These are phyloP conservation scores for Periplaneta americana DNA, from an alignment of 1,140 invertebrate species.

Conservation along the genomic window DNA sequence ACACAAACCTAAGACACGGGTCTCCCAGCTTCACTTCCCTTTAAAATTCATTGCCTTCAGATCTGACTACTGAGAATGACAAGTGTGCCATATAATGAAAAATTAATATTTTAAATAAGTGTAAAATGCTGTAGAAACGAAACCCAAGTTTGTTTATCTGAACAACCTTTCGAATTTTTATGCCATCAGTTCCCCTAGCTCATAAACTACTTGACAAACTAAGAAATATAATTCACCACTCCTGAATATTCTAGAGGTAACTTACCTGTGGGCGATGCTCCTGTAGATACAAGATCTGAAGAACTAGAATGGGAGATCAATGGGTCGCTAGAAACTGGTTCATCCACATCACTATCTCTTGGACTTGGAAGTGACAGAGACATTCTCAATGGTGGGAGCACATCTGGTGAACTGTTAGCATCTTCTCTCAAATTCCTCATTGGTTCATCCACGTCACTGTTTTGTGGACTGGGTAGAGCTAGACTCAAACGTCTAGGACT, in stretches of 20 bases:
- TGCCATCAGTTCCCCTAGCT: no score
- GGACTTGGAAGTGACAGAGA: background rate
- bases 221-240: background rate
- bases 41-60: no score
- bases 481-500: background rate
- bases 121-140: no score
- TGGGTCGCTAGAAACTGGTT: background rate
- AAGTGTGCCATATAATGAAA: no score
- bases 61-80: no score
- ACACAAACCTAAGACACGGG: no score
- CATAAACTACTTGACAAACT: background rate
- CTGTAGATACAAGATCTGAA: background rate
- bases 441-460: background rate
- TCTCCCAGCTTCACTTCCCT: no score
- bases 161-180: no score
- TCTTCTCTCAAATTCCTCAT: background rate
- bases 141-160: no score
- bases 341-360: background rate
- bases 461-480: background rate
- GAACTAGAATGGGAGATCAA: background rate
- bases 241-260: background rate
- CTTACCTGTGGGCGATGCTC: background rate
- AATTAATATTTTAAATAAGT: no score
- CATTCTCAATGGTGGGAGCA: no score
- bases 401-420: background rate